Evolutionary conservation across 2,888 invertebrate species (phyloP).

Genomic region (Protodeltote pygarga): DNA sequence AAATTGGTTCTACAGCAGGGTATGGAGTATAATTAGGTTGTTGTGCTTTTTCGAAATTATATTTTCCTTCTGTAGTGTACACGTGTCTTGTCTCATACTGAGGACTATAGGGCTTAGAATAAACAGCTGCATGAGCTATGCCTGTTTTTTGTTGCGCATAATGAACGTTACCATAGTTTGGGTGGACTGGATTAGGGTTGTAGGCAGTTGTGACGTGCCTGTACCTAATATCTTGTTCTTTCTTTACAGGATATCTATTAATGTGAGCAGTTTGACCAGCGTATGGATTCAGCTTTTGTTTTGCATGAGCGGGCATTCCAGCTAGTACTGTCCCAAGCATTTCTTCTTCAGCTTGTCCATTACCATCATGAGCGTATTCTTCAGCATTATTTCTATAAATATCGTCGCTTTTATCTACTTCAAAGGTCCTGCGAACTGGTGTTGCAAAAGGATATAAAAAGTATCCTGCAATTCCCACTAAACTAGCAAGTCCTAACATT

Average conservation of each 20-base stretch:
- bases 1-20: slow-evolving; percentile 78
- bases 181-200: slow-evolving; percentile 67
- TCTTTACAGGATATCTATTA: slow-evolving; percentile 75
- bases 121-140: slow-evolving; percentile 80
- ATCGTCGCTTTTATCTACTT: slow-evolving; percentile 88
- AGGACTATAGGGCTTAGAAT: slow-evolving; percentile 75
- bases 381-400: slow-evolving; percentile 90
- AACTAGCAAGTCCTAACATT: slow-evolving; percentile 90
- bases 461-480: slow-evolving; percentile 92
- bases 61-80: slow-evolving; percentile 76
- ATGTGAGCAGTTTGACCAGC: slow-evolving; percentile 76
- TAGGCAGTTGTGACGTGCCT: slow-evolving; percentile 76
- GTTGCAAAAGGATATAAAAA: slow-evolving; percentile 92
- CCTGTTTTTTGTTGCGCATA: slow-evolving; percentile 84
- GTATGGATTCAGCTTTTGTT: slow-evolving; percentile 80
- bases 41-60: slow-evolving; percentile 69
- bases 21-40: slow-evolving; percentile 70
- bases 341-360: slow-evolving; percentile 92
- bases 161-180: slow-evolving; percentile 62
- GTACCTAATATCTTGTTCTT: slow-evolving; percentile 81
- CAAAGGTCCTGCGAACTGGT: slow-evolving; percentile 89
- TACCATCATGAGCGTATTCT: slow-evolving; percentile 88
- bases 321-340: slow-evolving; percentile 91
- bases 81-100: slow-evolving; percentile 79
- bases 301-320: slow-evolving; percentile 88